Evolutionary conservation across 1,140 invertebrate species (phyloP).

Genomic region (Bombyx mori): ASM3026992v2 NC_085121.1:17055001-17055500

Average conservation of each 20-base stretch:
- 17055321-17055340: slow-evolving; percentile 60
- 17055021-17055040: slow-evolving; percentile 84
- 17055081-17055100: slow-evolving; percentile 86
- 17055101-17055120: slow-evolving; percentile 88
- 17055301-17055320: slow-evolving; percentile 64
- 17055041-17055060: slow-evolving; percentile 86
- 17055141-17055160: slow-evolving; percentile 72
- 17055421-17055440: slow-evolving; percentile 55
- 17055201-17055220: slow-evolving; percentile 78
- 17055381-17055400: slow-evolving; percentile 62
- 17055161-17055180: slow-evolving; percentile 76
- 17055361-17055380: slow-evolving; percentile 66
- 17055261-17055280: slow-evolving; percentile 70
- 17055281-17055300: slow-evolving; percentile 48
- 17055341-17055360: slow-evolving; percentile 60
- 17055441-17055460: slow-evolving; percentile 59
- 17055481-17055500: slow-evolving; percentile 61
- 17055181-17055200: slow-evolving; percentile 77
- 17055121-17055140: slow-evolving; percentile 90
- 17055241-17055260: slow-evolving; percentile 86
- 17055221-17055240: slow-evolving; percentile 76
- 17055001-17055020: slow-evolving; percentile 80
- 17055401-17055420: slow-evolving; percentile 56
- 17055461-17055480: slow-evolving; percentile 66
- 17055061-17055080: slow-evolving; percentile 92